Evolutionary conservation across 2,113 vertebrate genomes (phyloP), one percentile per base, ranked within the genome.

Genomic region (Myiopsitta monachus): DNA sequence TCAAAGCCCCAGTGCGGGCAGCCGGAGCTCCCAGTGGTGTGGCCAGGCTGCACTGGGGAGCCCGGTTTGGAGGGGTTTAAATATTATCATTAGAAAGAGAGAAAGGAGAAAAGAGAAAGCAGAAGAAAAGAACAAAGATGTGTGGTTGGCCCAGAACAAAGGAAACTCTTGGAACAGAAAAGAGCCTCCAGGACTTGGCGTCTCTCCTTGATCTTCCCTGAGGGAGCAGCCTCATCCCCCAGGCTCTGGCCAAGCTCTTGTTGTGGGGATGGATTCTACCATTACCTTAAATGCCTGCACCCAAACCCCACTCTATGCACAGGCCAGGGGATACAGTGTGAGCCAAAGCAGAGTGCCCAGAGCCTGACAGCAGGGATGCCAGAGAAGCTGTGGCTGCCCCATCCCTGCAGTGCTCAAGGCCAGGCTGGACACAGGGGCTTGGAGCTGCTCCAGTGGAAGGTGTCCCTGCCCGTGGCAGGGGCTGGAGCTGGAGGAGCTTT

Each of bases 241-340:
- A 14, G 61, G 41, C 86, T 88, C 61, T 4, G 17, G 64, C 78
- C 70, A 44, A 49, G 47, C 21, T 79, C 75, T 44, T 41, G 1
- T 23, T 14, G 17, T 8, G 30, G 33, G 47, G 46, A 10, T 18
- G 33, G 69, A 61, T 55, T 72, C 73, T 16, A 1, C 1, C 1
- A 0, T 23, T 8, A 5, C 63, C 54, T 31, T 52, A 52, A 70
- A 57, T 69, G 8, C 21, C 64, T 6, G 0, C 64, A 27, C 7
- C 44, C 72, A 36, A 16, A 6, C 8, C 5, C 6, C 17, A 0
- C 2, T 4, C 0, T 3, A 8, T 3, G 2, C 4, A 1, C 3
- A 3, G 14, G 9, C 16, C 72, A 41, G 55, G 36, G 69, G 31
- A 11, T 1, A 7, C 0, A 30, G 36, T 0, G 28, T 3, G 69